phyloP scores from a whole-genome alignment of 2,888 invertebrate genomes.

The Drosophila meridiana region DNA sequence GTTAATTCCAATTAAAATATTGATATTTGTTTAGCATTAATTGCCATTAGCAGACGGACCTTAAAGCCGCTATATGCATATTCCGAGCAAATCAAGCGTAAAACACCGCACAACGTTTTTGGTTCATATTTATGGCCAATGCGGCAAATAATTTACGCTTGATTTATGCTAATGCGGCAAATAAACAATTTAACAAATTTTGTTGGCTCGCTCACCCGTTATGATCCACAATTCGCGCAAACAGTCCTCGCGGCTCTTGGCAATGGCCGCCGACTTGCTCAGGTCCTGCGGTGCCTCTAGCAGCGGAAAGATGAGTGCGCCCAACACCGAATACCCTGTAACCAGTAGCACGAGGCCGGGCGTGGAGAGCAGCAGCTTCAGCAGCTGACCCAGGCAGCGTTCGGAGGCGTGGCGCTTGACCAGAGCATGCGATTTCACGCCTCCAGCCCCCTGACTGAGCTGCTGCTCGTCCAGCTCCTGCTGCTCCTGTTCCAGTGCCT shows the following conservation, averaged over 20 bases:
- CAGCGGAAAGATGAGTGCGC: conserved; percentile 90
- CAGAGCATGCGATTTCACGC: conserved; percentile 27
- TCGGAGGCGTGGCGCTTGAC: conserved; percentile 30
- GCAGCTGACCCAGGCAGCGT: conserved; percentile 75
- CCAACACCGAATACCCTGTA: conserved; percentile 90
- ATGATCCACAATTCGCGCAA: conserved; percentile 91
- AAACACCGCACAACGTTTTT: conserved; percentile 31
- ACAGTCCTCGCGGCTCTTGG: conserved; percentile 89
- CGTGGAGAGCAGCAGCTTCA: conserved; percentile 84
- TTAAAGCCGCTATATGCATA: conserved; percentile 33
- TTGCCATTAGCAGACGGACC: conserved; percentile 41
- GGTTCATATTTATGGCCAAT: conserved; percentile 42
- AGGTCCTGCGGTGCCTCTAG: conserved; percentile 90
- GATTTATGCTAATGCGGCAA: conserved; percentile 47
- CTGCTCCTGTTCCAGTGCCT: conserved; percentile 28
- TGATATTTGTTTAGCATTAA: conserved; percentile 62
- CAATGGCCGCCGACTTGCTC: conserved; percentile 87
- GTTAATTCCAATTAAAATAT: conserved; percentile 66
- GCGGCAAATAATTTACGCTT: conserved; percentile 50
- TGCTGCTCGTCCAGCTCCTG: conserved; percentile 25
- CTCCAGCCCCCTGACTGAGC: conserved; percentile 12
- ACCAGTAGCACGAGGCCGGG: conserved; percentile 90
- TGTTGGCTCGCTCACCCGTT: conserved; percentile 87
- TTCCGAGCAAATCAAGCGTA: conserved; percentile 55
- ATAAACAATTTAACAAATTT: conserved; percentile 8